Evolutionary conservation across 2,888 invertebrate species (phyloP).

Genomic region (Chrysotoxum bicinctum): DNA sequence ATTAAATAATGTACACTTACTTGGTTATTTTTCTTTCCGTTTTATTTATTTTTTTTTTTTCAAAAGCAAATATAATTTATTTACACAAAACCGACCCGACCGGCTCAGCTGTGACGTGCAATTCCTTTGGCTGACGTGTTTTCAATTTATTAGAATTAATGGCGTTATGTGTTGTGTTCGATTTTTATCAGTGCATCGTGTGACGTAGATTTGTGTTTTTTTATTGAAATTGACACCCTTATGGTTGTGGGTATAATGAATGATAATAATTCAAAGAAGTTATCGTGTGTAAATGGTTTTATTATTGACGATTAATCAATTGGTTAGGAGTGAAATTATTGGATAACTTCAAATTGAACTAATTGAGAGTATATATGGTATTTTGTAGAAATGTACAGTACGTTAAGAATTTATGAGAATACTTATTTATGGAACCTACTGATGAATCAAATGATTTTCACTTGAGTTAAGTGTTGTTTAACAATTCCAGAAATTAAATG

Average conservation of each 20-base stretch:
- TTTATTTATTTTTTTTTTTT: slow-evolving; percentile 6
- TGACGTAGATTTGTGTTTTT: slow-evolving; percentile 2
- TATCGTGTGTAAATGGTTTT: slow-evolving; percentile 7
- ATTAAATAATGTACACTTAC: slow-evolving; percentile 59
- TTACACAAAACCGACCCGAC: slow-evolving; percentile 1
- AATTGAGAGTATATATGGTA: background rate
- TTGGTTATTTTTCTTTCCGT: background rate
- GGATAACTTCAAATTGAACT: slow-evolving; percentile 16
- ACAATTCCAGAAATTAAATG: too few relatives aligned
- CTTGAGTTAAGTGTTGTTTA: too few relatives aligned
- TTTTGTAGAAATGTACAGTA: background rate
- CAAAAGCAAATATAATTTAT: slow-evolving; percentile 18
- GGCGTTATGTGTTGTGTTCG: slow-evolving; percentile 8
- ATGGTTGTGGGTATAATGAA: too few relatives aligned
- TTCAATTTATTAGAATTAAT: slow-evolving; percentile 33
- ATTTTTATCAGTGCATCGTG: background rate
- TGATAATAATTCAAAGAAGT: slow-evolving; percentile 10
- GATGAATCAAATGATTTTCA: too few relatives aligned
- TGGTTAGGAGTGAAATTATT: slow-evolving; percentile 31
- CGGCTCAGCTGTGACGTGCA: slow-evolving; percentile 9
- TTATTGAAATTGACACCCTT: slow-evolving; percentile 29
- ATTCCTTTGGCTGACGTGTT: slow-evolving; percentile 15
- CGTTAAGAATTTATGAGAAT: too few relatives aligned
- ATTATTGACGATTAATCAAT: slow-evolving; percentile 27
- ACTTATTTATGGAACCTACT: too few relatives aligned